A percentile compares a stretch with the other conserved stretches of the same genome.
phyloP scores from a whole-genome alignment of 2,888 invertebrate genomes.

The Corythucha ciliata region DNA sequence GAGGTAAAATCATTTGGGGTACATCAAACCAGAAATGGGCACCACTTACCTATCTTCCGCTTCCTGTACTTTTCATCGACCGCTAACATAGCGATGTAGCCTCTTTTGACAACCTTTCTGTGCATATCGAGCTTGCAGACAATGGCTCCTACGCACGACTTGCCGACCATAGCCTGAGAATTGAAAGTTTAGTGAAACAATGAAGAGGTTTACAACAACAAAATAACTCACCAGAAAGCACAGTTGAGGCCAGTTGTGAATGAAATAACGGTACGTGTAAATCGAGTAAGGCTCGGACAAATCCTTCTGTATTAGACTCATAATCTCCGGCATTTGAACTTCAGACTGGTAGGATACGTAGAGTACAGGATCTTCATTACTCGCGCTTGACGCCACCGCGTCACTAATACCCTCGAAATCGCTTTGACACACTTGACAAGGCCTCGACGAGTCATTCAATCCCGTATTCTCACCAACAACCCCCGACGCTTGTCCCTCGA shows the following conservation, averaged over 20 bases:
- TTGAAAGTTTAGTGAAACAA: constrained; percentile 11
- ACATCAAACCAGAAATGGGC: too few species aligned
- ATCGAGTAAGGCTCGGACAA: constrained; percentile 99
- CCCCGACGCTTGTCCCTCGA: too few species aligned
- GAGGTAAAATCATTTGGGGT: too few species aligned
- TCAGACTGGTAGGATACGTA: constrained; percentile 85
- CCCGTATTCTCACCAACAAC: too few species aligned
- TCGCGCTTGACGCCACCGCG: too few species aligned
- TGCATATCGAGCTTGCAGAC: constrained; percentile 97
- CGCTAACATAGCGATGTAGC: constrained; percentile 99
- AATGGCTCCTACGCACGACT: constrained; percentile 91
- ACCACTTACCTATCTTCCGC: constrained; percentile 69
- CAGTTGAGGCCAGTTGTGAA: constrained; percentile 99
- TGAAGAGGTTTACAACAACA: background rate
- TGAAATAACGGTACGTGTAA: constrained; percentile 99
- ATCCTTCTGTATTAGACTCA: constrained; percentile 87
- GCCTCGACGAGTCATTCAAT: too few species aligned
- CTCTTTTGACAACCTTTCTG: constrained; percentile 78
- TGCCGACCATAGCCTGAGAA: constrained; percentile 69
- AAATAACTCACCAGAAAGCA: constrained; percentile 74
- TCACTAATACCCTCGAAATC: too few species aligned
- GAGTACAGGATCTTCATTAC: too few species aligned
- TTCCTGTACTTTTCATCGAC: constrained; percentile 93
- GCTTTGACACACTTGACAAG: too few species aligned
- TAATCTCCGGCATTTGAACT: constrained; percentile 96